A percentile compares a stretch with the other conserved stretches of the same genome.
phyloP scores from a whole-genome alignment of 2,888 invertebrate species.

The Anorthoa munda region DNA sequence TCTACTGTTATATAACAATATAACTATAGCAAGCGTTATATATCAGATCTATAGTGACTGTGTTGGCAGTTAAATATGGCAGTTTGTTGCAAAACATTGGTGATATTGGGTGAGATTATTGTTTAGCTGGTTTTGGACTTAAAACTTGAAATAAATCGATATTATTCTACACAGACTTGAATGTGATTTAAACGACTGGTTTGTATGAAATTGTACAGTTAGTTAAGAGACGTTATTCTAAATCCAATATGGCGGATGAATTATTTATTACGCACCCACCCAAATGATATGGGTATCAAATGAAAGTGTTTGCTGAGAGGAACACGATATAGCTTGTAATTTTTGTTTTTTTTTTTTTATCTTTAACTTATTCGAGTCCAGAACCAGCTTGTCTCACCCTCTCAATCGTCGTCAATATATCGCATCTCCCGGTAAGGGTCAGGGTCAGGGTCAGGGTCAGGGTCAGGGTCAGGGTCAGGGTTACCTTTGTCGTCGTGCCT shows the following conservation, averaged over 20 bases:
- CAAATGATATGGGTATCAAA: too few relatives aligned
- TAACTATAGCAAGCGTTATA: constrained; percentile 29
- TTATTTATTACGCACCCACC: too few relatives aligned
- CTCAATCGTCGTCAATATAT: not conserved
- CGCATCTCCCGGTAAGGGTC: too few relatives aligned
- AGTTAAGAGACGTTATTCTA: too few relatives aligned
- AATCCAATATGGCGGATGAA: too few relatives aligned
- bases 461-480: too few relatives aligned
- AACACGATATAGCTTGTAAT: too few relatives aligned
- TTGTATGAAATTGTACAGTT: too few relatives aligned
- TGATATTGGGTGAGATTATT: not conserved
- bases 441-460: too few relatives aligned
- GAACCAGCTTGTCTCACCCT: not conserved
- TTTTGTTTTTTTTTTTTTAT: too few relatives aligned
- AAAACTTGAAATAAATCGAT: not conserved
- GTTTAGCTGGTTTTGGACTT: not conserved
- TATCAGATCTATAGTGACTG: constrained; percentile 20
- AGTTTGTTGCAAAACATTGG: not conserved
- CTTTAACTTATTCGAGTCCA: not conserved
- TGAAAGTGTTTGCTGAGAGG: too few relatives aligned
- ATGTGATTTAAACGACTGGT: too few relatives aligned
- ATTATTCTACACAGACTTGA: not conserved
- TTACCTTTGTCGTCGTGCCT: constrained; percentile 84
- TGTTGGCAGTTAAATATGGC: constrained; percentile 5
- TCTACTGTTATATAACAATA: constrained; percentile 15